Evolutionary conservation across 2,888 invertebrate species (phyloP).

Genomic region (Piscicola geometra): DNA sequence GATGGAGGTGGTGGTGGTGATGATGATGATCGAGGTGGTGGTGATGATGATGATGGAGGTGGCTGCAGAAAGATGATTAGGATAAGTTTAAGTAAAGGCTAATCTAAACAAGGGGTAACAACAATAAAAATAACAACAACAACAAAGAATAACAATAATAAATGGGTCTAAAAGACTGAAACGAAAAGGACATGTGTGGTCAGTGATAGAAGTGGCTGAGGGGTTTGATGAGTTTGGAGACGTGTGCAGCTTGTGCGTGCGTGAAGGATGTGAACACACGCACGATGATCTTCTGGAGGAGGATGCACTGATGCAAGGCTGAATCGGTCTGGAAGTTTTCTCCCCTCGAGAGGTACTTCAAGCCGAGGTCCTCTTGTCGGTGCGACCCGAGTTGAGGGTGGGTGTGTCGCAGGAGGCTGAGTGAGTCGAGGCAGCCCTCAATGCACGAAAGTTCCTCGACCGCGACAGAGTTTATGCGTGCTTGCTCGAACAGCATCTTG

Average conservation of each 20-base stretch:
- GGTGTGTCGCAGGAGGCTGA: not conserved
- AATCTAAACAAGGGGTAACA: no score
- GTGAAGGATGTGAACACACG: not conserved
- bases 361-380: not conserved
- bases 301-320: not conserved
- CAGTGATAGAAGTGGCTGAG: no score
- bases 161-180: no score
- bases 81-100: no score
- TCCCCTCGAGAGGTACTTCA: not conserved
- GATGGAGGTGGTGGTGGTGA: no score
- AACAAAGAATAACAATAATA: no score
- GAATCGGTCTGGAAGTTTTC: not conserved
- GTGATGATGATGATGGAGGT: no score
- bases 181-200: no score
- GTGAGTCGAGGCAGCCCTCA: not conserved
- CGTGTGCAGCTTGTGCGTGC: not conserved
- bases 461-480: not conserved
- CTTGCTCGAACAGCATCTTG: not conserved
- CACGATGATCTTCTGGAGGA: not conserved
- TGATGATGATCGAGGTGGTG: no score
- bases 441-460: not conserved
- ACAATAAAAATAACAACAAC: no score
- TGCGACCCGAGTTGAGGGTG: not conserved
- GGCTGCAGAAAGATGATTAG: no score
- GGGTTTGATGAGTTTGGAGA: constrained; percentile 7